Evolutionary conservation across 2,888 invertebrate species (phyloP).

Genomic region (Eristalis tenax): DNA sequence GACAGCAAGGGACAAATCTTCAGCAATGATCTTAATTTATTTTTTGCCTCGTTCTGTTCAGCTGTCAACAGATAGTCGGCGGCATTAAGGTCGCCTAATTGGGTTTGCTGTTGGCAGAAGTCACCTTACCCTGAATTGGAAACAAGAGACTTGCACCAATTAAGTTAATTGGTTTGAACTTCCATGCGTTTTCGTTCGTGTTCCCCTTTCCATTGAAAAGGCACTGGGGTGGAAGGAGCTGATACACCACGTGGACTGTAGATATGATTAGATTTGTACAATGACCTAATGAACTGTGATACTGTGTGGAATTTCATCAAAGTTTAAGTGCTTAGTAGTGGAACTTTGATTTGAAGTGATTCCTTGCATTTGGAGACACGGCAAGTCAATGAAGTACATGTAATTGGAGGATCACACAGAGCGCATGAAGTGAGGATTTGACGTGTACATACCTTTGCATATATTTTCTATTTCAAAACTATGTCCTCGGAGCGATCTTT

Average conservation of each 20-base stretch:
- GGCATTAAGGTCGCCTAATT: slow-evolving; percentile 31
- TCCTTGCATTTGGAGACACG: no score
- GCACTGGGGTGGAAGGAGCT: not conserved
- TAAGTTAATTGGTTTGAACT: slow-evolving; percentile 43
- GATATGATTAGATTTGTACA: not conserved
- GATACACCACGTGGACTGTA: not conserved
- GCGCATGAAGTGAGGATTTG: no score
- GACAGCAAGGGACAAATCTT: not conserved
- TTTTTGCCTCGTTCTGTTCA: not conserved
- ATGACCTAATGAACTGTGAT: not conserved
- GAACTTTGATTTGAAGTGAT: not conserved
- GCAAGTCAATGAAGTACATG: no score
- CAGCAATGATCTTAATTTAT: not conserved
- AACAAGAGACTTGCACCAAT: slow-evolving; percentile 16
- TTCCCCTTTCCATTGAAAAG: not conserved
- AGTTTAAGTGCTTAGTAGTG: not conserved
- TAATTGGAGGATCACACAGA: no score
- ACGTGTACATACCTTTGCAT: no score
- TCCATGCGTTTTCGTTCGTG: not conserved
- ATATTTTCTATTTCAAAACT: no score
- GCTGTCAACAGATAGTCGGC: not conserved
- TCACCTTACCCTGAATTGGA: not conserved
- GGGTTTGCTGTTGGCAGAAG: slow-evolving; percentile 23
- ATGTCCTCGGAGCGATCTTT: no score
- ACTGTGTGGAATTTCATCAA: not conserved